Conservation (phyloP, 2,113 vertebrate genomes). For the Echinops telfairi region DNA sequence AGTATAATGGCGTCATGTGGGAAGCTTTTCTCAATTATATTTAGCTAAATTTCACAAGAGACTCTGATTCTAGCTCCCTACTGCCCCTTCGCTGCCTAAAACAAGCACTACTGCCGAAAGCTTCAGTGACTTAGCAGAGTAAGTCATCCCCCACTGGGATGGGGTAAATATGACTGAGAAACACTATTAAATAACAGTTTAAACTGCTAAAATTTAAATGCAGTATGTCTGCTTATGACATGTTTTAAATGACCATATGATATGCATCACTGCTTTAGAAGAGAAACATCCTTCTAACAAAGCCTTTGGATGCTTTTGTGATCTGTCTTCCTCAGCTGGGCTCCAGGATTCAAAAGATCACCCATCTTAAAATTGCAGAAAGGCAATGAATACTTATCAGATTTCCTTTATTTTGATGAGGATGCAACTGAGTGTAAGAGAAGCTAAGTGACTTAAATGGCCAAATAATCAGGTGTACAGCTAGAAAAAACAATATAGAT, state of each 20-base stretch:
- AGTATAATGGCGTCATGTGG: neutral
- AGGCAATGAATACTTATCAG: neutral
- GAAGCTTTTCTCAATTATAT: neutral
- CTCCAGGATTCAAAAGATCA: neutral
- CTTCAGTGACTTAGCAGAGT: neutral
- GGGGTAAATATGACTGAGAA: neutral
- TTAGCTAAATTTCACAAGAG: neutral
- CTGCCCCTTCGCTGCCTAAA: neutral
- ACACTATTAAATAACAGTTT: neutral
- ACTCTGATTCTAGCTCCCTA: neutral
- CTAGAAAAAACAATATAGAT: neutral
- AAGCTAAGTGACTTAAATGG: neutral
- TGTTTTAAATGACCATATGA: conserved; percentile 9
- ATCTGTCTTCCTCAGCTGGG: neutral
- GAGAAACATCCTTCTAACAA: neutral
- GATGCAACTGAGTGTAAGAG: neutral
- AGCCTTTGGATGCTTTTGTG: conserved; percentile 6
- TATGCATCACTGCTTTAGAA: neutral
- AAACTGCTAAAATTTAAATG: neutral
- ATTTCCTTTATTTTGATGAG: neutral
- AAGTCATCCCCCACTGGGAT: neutral
- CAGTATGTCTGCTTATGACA: neutral
- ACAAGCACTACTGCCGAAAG: neutral
- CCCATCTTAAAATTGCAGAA: neutral
- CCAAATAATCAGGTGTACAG: neutral